Evolutionary conservation across 2,888 invertebrate species (phyloP).

Genomic region (Mythimna vitellina): DNA sequence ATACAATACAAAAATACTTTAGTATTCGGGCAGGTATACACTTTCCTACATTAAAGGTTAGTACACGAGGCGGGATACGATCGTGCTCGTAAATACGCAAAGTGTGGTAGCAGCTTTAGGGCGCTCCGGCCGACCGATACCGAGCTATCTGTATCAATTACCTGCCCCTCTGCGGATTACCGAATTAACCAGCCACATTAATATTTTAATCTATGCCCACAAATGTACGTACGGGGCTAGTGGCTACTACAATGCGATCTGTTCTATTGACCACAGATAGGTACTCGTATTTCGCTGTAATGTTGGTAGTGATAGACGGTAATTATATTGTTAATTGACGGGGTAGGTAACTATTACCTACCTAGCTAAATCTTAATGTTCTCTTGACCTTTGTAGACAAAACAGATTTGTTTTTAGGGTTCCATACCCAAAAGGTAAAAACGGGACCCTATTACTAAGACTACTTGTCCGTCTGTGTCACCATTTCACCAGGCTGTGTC

Average conservation of each 20-base stretch:
- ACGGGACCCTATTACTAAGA: too few relatives aligned
- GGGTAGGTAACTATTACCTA: not conserved
- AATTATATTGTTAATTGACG: conserved; percentile 26
- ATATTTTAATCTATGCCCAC: conserved; percentile 71
- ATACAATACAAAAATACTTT: not conserved
- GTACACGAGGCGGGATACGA: conserved; percentile 20
- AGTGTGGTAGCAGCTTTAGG: conserved; percentile 59
- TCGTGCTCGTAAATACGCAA: conserved; percentile 53
- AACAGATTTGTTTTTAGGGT: not conserved
- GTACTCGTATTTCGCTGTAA: conserved; percentile 22
- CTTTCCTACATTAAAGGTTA: conserved; percentile 11
- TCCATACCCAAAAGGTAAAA: too few relatives aligned
- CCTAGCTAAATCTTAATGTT: not conserved
- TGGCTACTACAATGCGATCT: conserved; percentile 49
- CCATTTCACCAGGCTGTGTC: too few relatives aligned
- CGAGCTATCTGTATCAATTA: conserved; percentile 73
- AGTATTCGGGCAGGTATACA: conserved; percentile 7
- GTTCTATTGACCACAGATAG: conserved; percentile 50
- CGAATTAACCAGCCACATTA: conserved; percentile 70
- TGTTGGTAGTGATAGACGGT: conserved; percentile 36
- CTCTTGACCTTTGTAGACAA: not conserved
- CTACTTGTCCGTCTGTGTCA: too few relatives aligned
- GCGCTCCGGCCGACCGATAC: conserved; percentile 53
- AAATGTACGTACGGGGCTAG: conserved; percentile 50
- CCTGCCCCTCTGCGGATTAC: conserved; percentile 67